phyloP scores from a whole-genome alignment of 2,888 invertebrate species.

The Plusia festucae region DNA sequence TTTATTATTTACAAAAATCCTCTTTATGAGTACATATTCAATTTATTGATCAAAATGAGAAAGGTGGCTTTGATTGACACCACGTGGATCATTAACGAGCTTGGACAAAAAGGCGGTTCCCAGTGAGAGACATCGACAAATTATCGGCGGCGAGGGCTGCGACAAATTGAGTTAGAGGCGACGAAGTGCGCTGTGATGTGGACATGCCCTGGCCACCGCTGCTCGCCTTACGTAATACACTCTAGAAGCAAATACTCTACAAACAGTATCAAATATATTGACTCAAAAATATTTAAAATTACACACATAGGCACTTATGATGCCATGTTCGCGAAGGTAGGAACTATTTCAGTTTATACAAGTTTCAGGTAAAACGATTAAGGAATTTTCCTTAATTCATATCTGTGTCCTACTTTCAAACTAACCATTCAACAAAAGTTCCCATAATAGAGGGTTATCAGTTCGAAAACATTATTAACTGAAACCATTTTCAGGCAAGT shows the following conservation, averaged over 20 bases:
- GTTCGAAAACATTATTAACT: constrained; percentile 1
- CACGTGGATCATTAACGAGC: constrained; percentile 58
- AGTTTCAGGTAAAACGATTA: neutral
- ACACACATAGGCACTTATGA: neutral
- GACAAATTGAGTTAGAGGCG: constrained; percentile 72
- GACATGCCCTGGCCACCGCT: constrained; percentile 34
- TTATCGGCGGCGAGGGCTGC: constrained; percentile 57
- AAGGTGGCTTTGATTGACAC: constrained; percentile 59
- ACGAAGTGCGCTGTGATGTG: constrained; percentile 48
- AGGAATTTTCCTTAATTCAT: neutral
- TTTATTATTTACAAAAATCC: neutral
- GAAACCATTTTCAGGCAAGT: neutral
- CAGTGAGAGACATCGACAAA: constrained; percentile 68
- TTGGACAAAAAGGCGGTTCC: constrained; percentile 57
- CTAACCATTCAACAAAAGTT: neutral
- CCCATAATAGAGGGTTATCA: neutral
- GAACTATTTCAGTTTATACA: neutral
- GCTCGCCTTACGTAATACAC: constrained; percentile 35
- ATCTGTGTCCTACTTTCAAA: neutral
- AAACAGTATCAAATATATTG: neutral
- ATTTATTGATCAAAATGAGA: constrained; percentile 43
- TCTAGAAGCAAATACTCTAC: constrained; percentile 14
- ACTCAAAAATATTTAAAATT: neutral
- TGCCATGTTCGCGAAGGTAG: neutral
- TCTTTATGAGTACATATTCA: constrained; percentile 33